Conservation (phyloP, 2,888 invertebrate species). For the Drosophila nr. perissopoda region DNA sequence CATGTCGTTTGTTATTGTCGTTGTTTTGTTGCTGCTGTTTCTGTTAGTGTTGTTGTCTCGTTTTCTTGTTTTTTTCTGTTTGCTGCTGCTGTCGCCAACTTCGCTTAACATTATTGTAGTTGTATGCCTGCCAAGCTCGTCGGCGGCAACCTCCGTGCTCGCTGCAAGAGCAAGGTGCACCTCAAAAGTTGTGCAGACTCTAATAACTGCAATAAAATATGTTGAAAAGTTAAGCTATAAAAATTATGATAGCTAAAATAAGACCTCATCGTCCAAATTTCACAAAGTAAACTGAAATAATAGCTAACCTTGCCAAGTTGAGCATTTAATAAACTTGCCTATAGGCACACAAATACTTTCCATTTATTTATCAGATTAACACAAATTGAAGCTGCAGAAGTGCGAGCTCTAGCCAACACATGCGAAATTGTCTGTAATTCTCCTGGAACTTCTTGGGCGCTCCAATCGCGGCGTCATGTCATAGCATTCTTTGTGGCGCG, state of each 20-base stretch:
- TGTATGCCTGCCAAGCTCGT: slow-evolving; percentile 59
- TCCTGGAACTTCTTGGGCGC: slow-evolving; percentile 8
- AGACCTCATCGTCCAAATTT: not conserved
- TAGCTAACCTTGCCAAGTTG: not conserved
- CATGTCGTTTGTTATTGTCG: slow-evolving; percentile 21
- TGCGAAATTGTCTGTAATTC: not conserved
- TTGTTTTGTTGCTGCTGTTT: slow-evolving; percentile 22
- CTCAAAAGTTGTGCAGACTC: not conserved
- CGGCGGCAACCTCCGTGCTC: slow-evolving; percentile 24
- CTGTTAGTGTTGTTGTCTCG: slow-evolving; percentile 33
- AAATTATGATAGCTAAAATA: not conserved
- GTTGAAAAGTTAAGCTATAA: not conserved
- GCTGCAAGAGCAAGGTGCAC: slow-evolving; percentile 20
- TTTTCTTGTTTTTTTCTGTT: slow-evolving; percentile 19
- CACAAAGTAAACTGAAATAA: not conserved
- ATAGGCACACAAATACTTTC: not conserved
- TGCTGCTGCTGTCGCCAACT: slow-evolving; percentile 60
- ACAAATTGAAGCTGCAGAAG: too few relatives aligned
- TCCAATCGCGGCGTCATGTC: slow-evolving; percentile 31
- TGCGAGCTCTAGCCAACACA: not conserved
- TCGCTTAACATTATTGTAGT: slow-evolving; percentile 68
- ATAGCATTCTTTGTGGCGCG: slow-evolving; percentile 58
- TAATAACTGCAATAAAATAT: not conserved
- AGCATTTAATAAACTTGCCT: not conserved
- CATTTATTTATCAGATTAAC: too few relatives aligned